phyloP scores from a whole-genome alignment of 2,113 vertebrate species.

The Carlito syrichta region DNA sequence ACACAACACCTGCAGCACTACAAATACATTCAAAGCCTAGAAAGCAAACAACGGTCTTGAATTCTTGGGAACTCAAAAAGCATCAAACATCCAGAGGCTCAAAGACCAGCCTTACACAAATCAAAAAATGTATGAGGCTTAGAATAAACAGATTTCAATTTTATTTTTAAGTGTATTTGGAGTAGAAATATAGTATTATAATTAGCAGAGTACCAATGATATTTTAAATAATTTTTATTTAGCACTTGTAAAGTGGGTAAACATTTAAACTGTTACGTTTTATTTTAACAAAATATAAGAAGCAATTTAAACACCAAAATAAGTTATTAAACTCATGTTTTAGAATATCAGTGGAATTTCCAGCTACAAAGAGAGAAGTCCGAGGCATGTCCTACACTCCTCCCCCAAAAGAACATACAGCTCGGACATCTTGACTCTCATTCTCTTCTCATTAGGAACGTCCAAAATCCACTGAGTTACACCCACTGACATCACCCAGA shows the following conservation, averaged over 20 bases:
- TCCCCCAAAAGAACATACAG: background rate
- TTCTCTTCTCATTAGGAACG: background rate
- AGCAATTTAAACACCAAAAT: background rate
- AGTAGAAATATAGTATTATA: background rate
- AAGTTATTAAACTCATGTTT: background rate
- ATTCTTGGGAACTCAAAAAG: background rate
- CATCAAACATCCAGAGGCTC: background rate
- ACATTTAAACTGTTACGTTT: background rate
- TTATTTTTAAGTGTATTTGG: constrained; percentile 19
- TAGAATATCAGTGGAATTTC: background rate
- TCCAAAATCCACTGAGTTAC: background rate
- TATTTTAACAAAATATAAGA: background rate
- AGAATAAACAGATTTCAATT: background rate
- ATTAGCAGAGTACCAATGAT: background rate
- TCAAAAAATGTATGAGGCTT: background rate
- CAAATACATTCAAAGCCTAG: background rate
- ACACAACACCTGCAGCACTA: background rate
- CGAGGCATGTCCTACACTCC: background rate
- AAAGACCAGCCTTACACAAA: background rate
- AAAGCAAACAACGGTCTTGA: background rate
- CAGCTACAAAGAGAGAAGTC: background rate
- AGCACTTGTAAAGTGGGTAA: background rate
- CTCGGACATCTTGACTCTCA: background rate
- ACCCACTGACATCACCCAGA: background rate
- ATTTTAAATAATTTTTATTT: background rate